Evolutionary conservation across 1,140 invertebrate genomes (phyloP).

Genomic region (Maniola jurtina): DNA sequence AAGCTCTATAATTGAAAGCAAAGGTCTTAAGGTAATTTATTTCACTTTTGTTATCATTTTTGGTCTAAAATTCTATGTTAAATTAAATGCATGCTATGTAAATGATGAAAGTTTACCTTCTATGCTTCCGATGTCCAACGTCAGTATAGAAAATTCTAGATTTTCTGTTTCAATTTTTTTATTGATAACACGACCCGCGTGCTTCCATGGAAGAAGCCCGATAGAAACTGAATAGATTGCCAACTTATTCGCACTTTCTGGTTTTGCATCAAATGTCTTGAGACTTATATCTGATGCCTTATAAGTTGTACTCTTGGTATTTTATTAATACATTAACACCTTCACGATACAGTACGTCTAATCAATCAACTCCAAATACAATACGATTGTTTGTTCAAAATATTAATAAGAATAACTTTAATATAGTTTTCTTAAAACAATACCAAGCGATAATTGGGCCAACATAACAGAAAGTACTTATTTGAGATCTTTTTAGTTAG

Average conservation of each 20-base stretch:
- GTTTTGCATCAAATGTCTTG: neutral
- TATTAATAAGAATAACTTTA: too few relatives aligned
- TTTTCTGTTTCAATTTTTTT: neutral
- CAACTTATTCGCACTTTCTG: neutral
- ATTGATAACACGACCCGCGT: neutral
- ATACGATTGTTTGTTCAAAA: too few relatives aligned
- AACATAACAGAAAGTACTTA: neutral
- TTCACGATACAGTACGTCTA: too few relatives aligned
- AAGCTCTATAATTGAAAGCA: constrained; percentile 82
- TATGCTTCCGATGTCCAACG: too few relatives aligned
- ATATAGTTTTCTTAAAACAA: neutral
- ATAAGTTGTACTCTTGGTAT: neutral
- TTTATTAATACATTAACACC: neutral
- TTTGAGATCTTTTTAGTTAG: constrained; percentile 4
- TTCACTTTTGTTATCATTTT: neutral
- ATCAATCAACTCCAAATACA: neutral
- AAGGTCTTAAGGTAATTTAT: constrained; percentile 77
- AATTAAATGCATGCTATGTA: neutral
- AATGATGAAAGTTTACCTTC: too few relatives aligned
- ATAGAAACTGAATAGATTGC: constrained; percentile 5
- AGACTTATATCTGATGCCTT: neutral
- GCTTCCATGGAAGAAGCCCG: constrained; percentile 6
- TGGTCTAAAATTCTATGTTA: too few relatives aligned
- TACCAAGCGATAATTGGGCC: neutral
- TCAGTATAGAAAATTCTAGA: too few relatives aligned